Conservation (phyloP, 2,888 invertebrate species). For the Diaprepes abbreviatus region DNA sequence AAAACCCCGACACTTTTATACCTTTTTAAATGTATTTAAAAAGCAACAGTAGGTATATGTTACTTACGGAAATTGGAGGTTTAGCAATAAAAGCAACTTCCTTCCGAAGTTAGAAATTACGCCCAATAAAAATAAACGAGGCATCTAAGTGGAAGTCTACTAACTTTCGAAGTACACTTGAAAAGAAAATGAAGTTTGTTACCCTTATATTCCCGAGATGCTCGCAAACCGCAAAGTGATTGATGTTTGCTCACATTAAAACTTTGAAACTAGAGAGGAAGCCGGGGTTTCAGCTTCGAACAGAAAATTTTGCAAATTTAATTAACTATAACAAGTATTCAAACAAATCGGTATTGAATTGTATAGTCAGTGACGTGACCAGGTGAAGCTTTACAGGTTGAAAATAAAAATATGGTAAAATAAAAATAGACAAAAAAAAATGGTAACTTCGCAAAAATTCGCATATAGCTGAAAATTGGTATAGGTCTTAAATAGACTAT, state of each 20-base stretch:
- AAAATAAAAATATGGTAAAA: too few relatives aligned
- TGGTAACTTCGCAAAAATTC: too few relatives aligned
- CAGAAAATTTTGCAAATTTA: background rate
- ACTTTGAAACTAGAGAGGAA: constrained; percentile 20
- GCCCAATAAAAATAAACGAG: constrained; percentile 32
- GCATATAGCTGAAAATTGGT: too few relatives aligned
- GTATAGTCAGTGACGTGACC: too few relatives aligned
- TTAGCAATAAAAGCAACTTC: constrained; percentile 12
- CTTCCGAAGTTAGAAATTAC: constrained; percentile 16
- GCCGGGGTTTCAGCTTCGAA: background rate
- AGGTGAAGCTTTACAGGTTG: too few relatives aligned
- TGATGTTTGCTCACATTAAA: constrained; percentile 41
- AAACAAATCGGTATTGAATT: too few relatives aligned
- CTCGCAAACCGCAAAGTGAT: constrained; percentile 37
- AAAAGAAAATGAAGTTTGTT: constrained; percentile 38
- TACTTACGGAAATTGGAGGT: constrained; percentile 8
- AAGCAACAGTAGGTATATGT: constrained; percentile 7
- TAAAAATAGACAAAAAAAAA: too few relatives aligned
- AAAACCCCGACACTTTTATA: too few relatives aligned
- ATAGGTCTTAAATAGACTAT: too few relatives aligned
- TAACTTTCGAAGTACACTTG: constrained; percentile 30
- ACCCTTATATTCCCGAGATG: constrained; percentile 29
- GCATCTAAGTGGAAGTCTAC: constrained; percentile 33
- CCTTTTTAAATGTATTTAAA: too few relatives aligned
- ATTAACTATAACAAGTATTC: too few relatives aligned